A percentile compares a stretch with the other conserved stretches of the same genome.
Evolutionary conservation across 92 coral and sea anemone species (phyloP).

Genomic region (Umimayanthus kanabou): DNA sequence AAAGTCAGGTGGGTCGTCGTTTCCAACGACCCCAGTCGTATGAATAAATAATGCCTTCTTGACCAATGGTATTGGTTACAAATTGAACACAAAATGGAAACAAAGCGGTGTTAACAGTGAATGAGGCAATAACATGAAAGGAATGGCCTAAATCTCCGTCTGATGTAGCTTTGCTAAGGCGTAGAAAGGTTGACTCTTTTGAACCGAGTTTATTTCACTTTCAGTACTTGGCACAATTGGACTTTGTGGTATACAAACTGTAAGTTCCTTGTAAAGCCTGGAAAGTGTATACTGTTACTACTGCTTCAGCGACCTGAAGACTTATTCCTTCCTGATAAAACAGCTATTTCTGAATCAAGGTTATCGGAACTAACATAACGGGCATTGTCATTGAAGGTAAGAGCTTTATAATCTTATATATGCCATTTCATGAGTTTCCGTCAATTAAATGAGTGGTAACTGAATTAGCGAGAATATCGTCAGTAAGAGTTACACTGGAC

Average conservation of each 20-base stretch:
- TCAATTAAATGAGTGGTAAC: no score
- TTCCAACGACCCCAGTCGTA: not conserved
- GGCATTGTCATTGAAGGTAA: not conserved
- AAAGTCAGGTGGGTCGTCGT: constrained; percentile 3
- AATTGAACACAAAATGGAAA: not conserved
- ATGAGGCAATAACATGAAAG: not conserved
- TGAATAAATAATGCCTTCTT: not conserved
- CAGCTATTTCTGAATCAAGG: not conserved
- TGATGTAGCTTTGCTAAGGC: not conserved
- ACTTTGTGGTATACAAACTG: not conserved
- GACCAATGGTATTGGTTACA: not conserved
- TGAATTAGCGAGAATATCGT: no score
- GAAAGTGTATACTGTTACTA: not conserved
- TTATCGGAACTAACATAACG: not conserved
- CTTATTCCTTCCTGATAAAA: not conserved
- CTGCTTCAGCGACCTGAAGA: not conserved
- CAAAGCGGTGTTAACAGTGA: not conserved
- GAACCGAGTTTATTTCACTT: not conserved
- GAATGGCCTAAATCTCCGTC: no score
- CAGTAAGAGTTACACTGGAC: no score
- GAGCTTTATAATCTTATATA: not conserved
- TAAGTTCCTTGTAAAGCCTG: not conserved
- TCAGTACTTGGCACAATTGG: not conserved
- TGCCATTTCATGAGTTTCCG: not conserved
- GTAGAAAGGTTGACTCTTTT: not conserved